phyloP scores from a whole-genome alignment of 1,140 invertebrate genomes.

The Hyphantria cunea region DNA sequence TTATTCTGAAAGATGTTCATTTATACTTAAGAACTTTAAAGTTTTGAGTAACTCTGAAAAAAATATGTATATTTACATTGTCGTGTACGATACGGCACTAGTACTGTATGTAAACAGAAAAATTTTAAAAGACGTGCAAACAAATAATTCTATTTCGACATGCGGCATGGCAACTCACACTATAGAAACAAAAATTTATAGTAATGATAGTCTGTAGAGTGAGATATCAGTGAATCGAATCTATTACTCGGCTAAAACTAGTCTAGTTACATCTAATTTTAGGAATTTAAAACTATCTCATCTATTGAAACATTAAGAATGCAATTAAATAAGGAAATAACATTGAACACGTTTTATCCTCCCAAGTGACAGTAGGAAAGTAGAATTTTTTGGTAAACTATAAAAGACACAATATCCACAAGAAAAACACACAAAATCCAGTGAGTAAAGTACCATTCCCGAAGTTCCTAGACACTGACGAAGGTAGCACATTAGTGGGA shows the following conservation, averaged over 20 bases:
- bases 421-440: conserved; percentile 69
- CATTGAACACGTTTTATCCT: conserved; percentile 51
- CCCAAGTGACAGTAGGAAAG: conserved; percentile 64
- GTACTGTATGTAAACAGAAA: conserved; percentile 29
- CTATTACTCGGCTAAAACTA: conserved; percentile 65
- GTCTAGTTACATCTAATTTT: conserved; percentile 43
- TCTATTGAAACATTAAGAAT: conserved; percentile 63
- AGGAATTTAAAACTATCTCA: conserved; percentile 38
- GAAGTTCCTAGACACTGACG: conserved; percentile 72
- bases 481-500: conserved; percentile 69
- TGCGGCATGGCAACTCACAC: conserved; percentile 66
- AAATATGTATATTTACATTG: conserved; percentile 13
- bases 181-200: conserved; percentile 51
- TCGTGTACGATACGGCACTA: conserved; percentile 24
- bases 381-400: conserved; percentile 64
- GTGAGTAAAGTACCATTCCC: conserved; percentile 60
- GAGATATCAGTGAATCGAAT: conserved; percentile 52
- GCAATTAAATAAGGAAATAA: conserved; percentile 63
- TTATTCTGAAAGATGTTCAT: conserved; percentile 27
- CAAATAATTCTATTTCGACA: conserved; percentile 64
- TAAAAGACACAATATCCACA: conserved; percentile 64
- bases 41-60: neutral
- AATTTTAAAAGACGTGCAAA: conserved; percentile 62
- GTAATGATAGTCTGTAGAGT: conserved; percentile 60
- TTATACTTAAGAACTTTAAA: conserved; percentile 11